A percentile compares a stretch with the other conserved stretches of the same genome.
Evolutionary conservation across 2,888 invertebrate genomes (phyloP).

Genomic region (Drosophila formosana): DNA sequence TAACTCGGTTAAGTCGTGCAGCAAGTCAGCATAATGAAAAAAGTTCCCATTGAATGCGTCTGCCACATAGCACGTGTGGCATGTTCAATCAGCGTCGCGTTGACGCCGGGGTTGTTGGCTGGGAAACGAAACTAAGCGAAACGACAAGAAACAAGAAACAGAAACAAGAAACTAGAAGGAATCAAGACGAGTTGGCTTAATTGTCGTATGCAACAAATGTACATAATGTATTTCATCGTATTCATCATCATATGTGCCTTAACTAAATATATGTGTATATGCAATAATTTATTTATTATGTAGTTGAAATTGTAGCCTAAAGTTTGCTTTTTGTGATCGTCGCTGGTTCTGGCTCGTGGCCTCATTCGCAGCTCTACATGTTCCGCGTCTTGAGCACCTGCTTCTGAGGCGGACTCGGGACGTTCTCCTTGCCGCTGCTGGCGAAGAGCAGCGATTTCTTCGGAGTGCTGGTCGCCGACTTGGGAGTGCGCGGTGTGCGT

Average conservation of each 20-base stretch:
- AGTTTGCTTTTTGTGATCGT: conserved; percentile 19
- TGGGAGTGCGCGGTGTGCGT: conserved; percentile 76
- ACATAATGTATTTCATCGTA: conserved; percentile 53
- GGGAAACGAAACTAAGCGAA: conserved; percentile 18
- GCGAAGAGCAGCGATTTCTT: conserved; percentile 84
- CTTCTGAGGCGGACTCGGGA: conserved; percentile 82
- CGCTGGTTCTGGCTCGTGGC: neutral
- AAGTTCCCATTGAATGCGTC: conserved; percentile 64
- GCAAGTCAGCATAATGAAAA: conserved; percentile 2
- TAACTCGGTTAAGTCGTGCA: conserved; percentile 15
- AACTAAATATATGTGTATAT: conserved; percentile 57
- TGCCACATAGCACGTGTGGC: conserved; percentile 52
- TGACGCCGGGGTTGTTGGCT: conserved; percentile 9
- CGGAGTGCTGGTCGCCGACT: conserved; percentile 76
- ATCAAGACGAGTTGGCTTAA: conserved; percentile 63
- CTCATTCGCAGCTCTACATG: conserved; percentile 45
- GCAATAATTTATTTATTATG: conserved; percentile 19
- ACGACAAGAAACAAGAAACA: neutral
- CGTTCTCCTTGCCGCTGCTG: conserved; percentile 84
- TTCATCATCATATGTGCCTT: conserved; percentile 35
- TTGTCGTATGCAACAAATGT: conserved; percentile 48
- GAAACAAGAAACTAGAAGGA: conserved; percentile 12
- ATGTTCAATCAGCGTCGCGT: conserved; percentile 56
- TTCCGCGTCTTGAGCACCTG: conserved; percentile 83
- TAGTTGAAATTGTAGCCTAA: conserved; percentile 50